Evolutionary conservation across 2,888 invertebrate genomes (phyloP), one percentile per base, ranked within the genome.

Genomic region (Neocrepidodera transversa): DNA sequence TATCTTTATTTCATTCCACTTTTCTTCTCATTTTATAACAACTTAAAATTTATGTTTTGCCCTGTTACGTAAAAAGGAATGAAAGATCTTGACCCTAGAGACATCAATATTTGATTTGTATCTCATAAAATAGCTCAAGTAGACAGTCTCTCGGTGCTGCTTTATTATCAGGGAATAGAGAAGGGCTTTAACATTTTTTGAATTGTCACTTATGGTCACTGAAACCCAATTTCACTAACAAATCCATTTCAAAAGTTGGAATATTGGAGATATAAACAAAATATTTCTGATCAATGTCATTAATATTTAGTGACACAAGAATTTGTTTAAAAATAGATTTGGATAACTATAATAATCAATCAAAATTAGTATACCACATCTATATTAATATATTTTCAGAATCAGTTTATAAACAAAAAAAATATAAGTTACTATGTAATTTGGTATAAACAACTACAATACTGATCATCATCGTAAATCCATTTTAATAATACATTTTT

Each of bases 31-130:
- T 40, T 40, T 42, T 42, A 42, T 42, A 42, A 5, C 42, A 20
- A 13, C 42, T 42, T 42, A 42, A n/a, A 42, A 42, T 42, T 42
- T 42, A 20, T 23, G 20, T 20, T 20, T 13, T 42, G 10, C 20
- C 40, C 40, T 40, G 40, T 16, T 40, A 40, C 40, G n/a, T 40
- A 42, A 42, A 20, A 42, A 18, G 20, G 42, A 20, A 20, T 2
- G 42, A 42, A 11, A 42, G 42, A 8, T 42, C 42, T n/a, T 42
- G 42, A 42, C 42, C 42, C 42, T 42, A 6, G 42, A 23, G 42
- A 10, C 42, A 42, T 47, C 47, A 47, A 47, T 47, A 47, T 47
- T 47, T 47, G 47, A 47, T 26, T 47, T 26, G 30, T 47, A 47
- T 47, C 47, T 47, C 47, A 30, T 47, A 47, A 47, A 47, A 47